phyloP scores from a whole-genome alignment of 2,113 vertebrate species.

The Bos javanicus region DNA sequence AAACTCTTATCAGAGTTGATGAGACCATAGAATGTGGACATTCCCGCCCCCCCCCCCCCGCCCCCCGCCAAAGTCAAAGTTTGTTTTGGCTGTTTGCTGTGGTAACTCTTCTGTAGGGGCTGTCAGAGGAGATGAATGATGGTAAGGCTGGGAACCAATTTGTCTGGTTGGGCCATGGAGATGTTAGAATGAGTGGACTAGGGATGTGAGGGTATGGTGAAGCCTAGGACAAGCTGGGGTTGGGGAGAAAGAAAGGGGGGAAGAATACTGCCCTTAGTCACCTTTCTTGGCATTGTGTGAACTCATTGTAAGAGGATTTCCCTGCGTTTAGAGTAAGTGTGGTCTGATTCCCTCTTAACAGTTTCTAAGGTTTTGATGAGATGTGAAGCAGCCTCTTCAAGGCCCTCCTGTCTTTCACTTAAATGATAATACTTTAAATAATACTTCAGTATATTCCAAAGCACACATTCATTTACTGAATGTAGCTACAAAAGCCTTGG shows the following conservation, averaged over 20 bases:
- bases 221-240: background rate
- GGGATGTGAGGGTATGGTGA: background rate
- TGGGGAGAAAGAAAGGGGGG: background rate
- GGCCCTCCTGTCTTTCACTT: slow-evolving; percentile 47
- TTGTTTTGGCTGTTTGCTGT: background rate
- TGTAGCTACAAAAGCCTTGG: background rate
- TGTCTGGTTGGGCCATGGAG: background rate
- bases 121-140: background rate
- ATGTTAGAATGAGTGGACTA: background rate
- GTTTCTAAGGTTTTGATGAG: slow-evolving; percentile 49
- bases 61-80: background rate
- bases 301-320: slow-evolving; percentile 17
- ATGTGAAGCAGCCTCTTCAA: slow-evolving; percentile 36
- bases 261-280: background rate
- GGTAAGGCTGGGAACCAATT: background rate
- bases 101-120: background rate
- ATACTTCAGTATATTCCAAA: background rate
- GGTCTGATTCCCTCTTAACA: slow-evolving; percentile 38
- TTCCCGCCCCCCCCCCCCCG: background rate
- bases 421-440: slow-evolving; percentile 39
- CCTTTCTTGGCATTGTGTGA: background rate
- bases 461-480: background rate
- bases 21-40: background rate
- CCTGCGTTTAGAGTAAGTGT: slow-evolving; percentile 1
- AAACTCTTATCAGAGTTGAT: background rate